Conservation (phyloP, 2,113 vertebrate genomes). For the Pithys albifrons region DNA sequence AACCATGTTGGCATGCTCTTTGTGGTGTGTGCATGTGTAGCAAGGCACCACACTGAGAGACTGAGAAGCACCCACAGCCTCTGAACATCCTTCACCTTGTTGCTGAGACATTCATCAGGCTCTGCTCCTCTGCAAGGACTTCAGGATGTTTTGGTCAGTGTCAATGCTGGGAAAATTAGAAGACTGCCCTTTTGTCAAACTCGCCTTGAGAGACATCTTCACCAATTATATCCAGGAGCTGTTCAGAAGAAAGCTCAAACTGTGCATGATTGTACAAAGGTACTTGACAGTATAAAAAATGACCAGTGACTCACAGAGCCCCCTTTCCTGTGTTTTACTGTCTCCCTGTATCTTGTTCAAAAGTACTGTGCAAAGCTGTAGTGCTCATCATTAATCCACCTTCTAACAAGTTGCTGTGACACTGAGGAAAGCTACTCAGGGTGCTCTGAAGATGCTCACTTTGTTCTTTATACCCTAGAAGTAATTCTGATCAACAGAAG, state of each 20-base stretch:
- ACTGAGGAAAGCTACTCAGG: background rate
- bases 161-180: conserved; percentile 62
- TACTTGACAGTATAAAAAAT: conserved; percentile 37
- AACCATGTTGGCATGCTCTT: background rate
- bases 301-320: background rate
- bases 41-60: background rate
- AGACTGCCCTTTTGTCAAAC: conserved; percentile 69
- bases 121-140: conserved; percentile 43
- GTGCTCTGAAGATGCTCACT: background rate
- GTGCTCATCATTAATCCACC: background rate
- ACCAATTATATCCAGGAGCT: conserved; percentile 23
- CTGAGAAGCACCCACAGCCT: background rate
- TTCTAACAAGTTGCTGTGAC: background rate
- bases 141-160: conserved; percentile 43
- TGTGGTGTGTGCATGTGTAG: background rate
- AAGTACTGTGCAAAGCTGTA: background rate
- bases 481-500: background rate
- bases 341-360: background rate
- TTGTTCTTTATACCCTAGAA: background rate
- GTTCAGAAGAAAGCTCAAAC: background rate
- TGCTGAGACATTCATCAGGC: conserved; percentile 48
- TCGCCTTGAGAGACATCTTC: conserved; percentile 48
- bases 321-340: background rate
- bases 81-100: conserved; percentile 14
- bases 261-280: background rate